These are phyloP conservation scores for Lordiphosa stackelbergi DNA, from an alignment of 1,140 invertebrate species.

Conservation along the genomic window DNA sequence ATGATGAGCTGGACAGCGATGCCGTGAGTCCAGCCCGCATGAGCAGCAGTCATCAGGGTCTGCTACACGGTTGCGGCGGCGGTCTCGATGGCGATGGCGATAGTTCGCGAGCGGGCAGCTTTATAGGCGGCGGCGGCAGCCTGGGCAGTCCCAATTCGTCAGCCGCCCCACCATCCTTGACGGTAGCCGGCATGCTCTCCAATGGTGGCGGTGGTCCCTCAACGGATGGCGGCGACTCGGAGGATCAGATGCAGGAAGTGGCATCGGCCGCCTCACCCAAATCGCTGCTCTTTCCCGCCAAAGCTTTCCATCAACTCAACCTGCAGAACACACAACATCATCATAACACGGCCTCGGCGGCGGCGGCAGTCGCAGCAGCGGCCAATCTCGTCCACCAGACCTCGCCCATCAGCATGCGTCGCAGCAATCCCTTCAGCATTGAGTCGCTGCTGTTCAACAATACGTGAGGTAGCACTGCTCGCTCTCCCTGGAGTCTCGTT, in stretches of 20 bases:
- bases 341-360: constrained; percentile 20
- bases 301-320: constrained; percentile 63
- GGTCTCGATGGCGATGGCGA: constrained; percentile 81
- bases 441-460: constrained; percentile 86
- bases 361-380: constrained; percentile 49
- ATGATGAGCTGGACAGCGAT: constrained; percentile 80
- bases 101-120: constrained; percentile 77
- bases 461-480: constrained; percentile 79
- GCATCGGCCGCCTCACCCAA: constrained; percentile 35
- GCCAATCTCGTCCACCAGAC: constrained; percentile 77
- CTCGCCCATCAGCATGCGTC: constrained; percentile 79
- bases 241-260: constrained; percentile 28
- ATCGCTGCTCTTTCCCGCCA: constrained; percentile 61
- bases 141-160: constrained; percentile 75
- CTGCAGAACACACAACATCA: constrained; percentile 57
- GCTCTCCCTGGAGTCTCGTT: neutral
- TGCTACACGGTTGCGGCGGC: constrained; percentile 82
- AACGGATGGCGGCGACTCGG: constrained; percentile 42
- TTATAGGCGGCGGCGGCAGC: constrained; percentile 77
- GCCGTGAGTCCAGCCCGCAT: constrained; percentile 78
- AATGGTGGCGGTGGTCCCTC: constrained; percentile 18
- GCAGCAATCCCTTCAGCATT: constrained; percentile 89
- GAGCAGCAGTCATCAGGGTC: constrained; percentile 52
- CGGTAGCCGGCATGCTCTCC: constrained; percentile 11
- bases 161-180: constrained; percentile 26